phyloP scores from a whole-genome alignment of 1,140 invertebrate species.

The Lutraria rhynchaena region DNA sequence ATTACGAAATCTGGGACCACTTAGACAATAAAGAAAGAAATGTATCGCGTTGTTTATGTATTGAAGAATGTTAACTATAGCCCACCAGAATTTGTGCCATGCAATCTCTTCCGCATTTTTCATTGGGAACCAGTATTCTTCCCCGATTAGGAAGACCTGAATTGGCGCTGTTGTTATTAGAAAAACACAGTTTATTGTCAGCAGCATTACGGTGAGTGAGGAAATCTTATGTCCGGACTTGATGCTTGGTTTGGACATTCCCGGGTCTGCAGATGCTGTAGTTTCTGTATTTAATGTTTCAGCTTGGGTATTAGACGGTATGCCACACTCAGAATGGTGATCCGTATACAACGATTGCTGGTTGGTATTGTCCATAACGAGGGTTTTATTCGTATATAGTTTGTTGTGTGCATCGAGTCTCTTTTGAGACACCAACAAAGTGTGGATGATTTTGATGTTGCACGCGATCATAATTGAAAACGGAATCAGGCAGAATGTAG shows the following conservation, averaged over 20 bases:
- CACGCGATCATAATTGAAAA: conserved; percentile 75
- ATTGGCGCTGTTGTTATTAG: conserved; percentile 73
- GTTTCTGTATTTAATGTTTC: background rate
- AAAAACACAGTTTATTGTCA: conserved; percentile 73
- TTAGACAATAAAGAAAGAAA: conserved; percentile 78
- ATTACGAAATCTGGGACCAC: conserved; percentile 72
- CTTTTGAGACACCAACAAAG: conserved; percentile 53
- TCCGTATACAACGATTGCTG: no score
- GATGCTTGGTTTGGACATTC: background rate
- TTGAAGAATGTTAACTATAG: conserved; percentile 76
- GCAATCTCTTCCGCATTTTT: conserved; percentile 51
- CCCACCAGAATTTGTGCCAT: conserved; percentile 67
- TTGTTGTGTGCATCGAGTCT: conserved; percentile 51
- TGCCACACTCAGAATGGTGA: background rate
- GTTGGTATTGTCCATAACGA: background rate
- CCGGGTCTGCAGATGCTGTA: background rate
- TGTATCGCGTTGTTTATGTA: conserved; percentile 78
- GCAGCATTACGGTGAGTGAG: conserved; percentile 72
- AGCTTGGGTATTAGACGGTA: background rate
- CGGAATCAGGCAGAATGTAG: conserved; percentile 74
- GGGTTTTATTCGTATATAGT: background rate
- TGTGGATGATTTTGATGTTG: conserved; percentile 72
- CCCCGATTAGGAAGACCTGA: conserved; percentile 72
- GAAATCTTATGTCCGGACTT: conserved; percentile 36
- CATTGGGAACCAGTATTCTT: conserved; percentile 62